Conservation (phyloP, 2,888 invertebrate genomes). For the Andrena bucephala region DNA sequence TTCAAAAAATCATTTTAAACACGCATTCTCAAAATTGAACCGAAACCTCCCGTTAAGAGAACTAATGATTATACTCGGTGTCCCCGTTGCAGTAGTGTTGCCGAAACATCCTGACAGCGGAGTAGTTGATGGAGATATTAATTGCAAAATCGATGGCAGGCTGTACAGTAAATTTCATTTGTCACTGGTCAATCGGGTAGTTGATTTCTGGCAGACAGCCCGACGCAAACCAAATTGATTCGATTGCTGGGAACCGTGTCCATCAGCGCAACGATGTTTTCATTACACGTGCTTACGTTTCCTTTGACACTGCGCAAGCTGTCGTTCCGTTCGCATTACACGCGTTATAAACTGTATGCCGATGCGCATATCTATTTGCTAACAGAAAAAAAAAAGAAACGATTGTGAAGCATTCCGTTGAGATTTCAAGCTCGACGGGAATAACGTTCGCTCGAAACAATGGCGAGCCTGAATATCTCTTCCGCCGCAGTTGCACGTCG, state of each 20-base stretch:
- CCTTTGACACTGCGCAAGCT: constrained; percentile 8
- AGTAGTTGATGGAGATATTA: background rate
- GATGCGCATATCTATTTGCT: background rate
- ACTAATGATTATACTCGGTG: no score
- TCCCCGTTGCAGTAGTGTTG: no score
- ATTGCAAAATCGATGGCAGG: background rate
- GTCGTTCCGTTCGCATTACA: background rate
- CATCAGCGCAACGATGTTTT: constrained; percentile 25
- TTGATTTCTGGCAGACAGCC: constrained; percentile 6
- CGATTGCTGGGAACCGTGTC: background rate
- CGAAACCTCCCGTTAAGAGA: no score
- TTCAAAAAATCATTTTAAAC: no score
- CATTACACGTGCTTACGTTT: constrained; percentile 35
- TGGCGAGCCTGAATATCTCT: background rate
- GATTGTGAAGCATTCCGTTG: constrained; percentile 7
- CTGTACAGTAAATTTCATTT: background rate
- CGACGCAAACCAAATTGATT: constrained; percentile 13
- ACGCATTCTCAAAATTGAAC: no score
- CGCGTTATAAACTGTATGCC: constrained; percentile 19
- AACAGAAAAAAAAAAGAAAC: background rate
- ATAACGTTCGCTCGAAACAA: background rate
- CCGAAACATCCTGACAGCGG: no score
- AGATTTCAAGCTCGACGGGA: constrained; percentile 5
- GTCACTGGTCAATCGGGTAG: background rate
- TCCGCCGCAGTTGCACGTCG: background rate